These are phyloP conservation scores for Leptinotarsa haldemani DNA, from an alignment of 2,888 invertebrate species.

Conservation along the genomic window DNA sequence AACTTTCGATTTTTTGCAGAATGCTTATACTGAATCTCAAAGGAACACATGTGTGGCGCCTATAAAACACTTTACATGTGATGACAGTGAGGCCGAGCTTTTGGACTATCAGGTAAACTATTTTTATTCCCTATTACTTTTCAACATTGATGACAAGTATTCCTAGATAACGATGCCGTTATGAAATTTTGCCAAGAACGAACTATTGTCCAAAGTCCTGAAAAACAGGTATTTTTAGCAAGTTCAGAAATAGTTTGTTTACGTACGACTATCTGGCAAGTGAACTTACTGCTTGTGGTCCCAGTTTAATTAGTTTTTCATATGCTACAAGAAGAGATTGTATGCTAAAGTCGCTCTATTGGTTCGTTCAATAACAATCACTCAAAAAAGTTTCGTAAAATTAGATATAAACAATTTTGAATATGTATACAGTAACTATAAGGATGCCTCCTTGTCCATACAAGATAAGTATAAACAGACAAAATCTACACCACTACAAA, in stretches of 20 bases:
- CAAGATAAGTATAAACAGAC: background rate
- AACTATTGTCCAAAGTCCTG: background rate
- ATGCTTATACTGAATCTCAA: slow-evolving; percentile 45
- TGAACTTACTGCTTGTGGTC: background rate
- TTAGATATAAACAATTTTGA: background rate
- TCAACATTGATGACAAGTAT: background rate
- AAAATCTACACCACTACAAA: too few relatives aligned
- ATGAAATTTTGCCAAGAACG: slow-evolving; percentile 6
- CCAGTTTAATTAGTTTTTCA: too few relatives aligned
- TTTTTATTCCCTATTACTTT: too few relatives aligned
- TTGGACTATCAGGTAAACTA: slow-evolving; percentile 48
- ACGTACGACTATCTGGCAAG: background rate
- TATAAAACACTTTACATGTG: slow-evolving; percentile 53
- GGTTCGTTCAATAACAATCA: background rate
- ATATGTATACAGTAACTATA: background rate
- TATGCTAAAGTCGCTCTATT: background rate
- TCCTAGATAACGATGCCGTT: background rate
- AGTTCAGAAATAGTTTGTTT: slow-evolving; percentile 8
- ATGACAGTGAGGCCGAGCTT: slow-evolving; percentile 55
- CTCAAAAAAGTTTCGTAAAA: background rate
- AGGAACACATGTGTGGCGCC: slow-evolving; percentile 50
- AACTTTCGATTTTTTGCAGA: slow-evolving; percentile 42
- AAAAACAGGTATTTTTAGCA: background rate
- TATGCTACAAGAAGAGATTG: too few relatives aligned
- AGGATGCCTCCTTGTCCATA: background rate